A percentile compares a stretch with the other conserved stretches of the same genome.
Conservation (phyloP, 2,797 vertebrate species). For the Argyrosomus regius region DNA sequence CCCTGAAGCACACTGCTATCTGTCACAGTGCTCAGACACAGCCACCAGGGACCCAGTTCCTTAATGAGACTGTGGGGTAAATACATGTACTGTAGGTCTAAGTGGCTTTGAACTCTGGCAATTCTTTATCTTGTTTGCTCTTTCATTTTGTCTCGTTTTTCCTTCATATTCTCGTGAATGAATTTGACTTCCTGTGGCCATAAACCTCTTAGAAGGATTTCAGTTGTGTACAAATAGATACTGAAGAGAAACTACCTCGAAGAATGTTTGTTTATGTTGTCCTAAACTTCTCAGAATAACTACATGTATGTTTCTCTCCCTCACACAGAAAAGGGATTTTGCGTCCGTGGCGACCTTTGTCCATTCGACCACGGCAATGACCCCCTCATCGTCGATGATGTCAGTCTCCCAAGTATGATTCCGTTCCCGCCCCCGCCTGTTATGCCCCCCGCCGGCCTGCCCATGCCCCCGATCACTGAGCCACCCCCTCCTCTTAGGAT, state of each 20-base stretch:
- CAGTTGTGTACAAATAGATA: background rate
- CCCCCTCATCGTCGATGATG: constrained; percentile 96
- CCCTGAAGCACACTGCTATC: constrained; percentile 69
- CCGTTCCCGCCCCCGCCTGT: constrained; percentile 96
- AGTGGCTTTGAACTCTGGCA: constrained; percentile 7
- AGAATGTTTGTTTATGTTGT: background rate
- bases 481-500: constrained; percentile 89
- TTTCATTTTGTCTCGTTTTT: background rate
- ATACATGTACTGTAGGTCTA: constrained; percentile 18
- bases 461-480: constrained; percentile 91
- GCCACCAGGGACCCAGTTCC: constrained; percentile 43
- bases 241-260: background rate
- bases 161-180: background rate
- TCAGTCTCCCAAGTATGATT: constrained; percentile 96
- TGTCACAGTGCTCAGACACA: constrained; percentile 56
- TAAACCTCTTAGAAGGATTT: background rate
- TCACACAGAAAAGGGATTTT: constrained; percentile 95
- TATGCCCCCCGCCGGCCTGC: constrained; percentile 88
- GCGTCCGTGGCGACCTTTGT: constrained; percentile 97
- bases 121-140: constrained; percentile 4
- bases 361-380: constrained; percentile 98
- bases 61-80: constrained; percentile 78
- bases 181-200: background rate
- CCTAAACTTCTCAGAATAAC: background rate
- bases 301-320: background rate